A percentile compares a stretch with the other conserved stretches of the same genome.
Evolutionary conservation across 2,113 vertebrate genomes (phyloP).

Genomic region (Tetraodon nigroviridis): DNA sequence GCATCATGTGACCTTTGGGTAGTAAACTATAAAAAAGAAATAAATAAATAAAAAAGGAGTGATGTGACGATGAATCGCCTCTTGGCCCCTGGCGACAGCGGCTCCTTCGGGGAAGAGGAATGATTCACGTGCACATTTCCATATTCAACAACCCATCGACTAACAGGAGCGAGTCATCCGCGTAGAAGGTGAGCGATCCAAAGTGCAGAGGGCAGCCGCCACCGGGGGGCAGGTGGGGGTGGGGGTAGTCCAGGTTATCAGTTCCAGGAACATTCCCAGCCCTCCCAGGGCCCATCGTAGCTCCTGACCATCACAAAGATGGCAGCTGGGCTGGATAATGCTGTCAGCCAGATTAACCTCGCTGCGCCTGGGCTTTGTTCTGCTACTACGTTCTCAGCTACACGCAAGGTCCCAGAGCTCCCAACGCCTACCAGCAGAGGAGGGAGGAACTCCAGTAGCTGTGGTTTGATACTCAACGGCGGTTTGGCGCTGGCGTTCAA

Average conservation of each 20-base stretch:
- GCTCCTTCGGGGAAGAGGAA: background rate
- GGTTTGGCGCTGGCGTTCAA: no score
- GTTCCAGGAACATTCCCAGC: constrained; percentile 1
- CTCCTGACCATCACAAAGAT: constrained; percentile 44
- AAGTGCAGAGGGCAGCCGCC: constrained; percentile 17
- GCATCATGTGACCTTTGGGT: no score
- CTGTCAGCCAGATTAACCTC: constrained; percentile 44
- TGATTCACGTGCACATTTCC: background rate
- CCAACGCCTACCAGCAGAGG: background rate
- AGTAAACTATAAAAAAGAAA: no score
- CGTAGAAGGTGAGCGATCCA: background rate
- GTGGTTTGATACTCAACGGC: constrained; percentile 11
- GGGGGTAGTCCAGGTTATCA: no score
- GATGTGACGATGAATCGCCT: no score
- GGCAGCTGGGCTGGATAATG: constrained; percentile 57
- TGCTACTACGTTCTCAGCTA: constrained; percentile 13
- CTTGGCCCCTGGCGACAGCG: no score
- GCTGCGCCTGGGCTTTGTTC: constrained; percentile 46
- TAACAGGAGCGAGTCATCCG: background rate
- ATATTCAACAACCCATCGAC: background rate
- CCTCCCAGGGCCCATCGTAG: constrained; percentile 8
- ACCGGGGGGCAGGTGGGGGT: background rate
- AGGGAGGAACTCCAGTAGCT: no score
- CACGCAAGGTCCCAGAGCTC: background rate
- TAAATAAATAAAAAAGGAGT: no score